phyloP scores from a whole-genome alignment of 2,113 vertebrate genomes.

The Barbus barbus region DNA sequence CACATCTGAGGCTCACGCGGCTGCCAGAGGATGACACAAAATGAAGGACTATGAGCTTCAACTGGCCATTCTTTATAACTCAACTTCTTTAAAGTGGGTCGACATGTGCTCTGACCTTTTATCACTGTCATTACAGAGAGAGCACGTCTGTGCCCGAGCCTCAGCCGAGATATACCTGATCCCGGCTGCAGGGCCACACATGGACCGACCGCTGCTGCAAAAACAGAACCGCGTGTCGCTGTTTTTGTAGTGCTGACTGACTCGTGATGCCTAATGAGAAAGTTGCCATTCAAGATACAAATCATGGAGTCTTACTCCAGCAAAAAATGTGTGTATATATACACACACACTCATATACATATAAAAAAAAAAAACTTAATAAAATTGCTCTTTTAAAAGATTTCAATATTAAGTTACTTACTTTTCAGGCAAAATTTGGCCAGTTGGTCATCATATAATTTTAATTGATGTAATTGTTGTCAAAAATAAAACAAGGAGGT shows the following conservation, averaged over 20 bases:
- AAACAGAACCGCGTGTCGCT: background rate
- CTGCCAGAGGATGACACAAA: constrained; percentile 27
- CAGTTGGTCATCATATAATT: background rate
- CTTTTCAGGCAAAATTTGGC: background rate
- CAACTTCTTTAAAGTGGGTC: constrained; percentile 30
- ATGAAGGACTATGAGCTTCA: constrained; percentile 12
- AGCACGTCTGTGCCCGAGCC: background rate
- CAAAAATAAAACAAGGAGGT: too few relatives aligned
- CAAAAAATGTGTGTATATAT: too few relatives aligned
- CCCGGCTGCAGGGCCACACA: background rate
- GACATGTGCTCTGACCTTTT: constrained; percentile 29
- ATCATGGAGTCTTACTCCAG: background rate
- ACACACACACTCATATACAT: too few relatives aligned
- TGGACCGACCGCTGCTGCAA: background rate
- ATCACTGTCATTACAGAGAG: constrained; percentile 21
- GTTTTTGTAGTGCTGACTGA: background rate
- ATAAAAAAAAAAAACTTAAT: background rate
- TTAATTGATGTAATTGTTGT: too few relatives aligned
- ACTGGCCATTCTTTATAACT: constrained; percentile 28
- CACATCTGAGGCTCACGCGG: constrained; percentile 7
- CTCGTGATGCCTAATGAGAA: background rate
- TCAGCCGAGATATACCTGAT: background rate
- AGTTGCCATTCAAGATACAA: background rate
- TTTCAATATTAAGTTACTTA: background rate
- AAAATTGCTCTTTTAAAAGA: background rate